Percentiles rank a stretch among this genome's conserved stretches.
Conservation (phyloP, 53 echinoderm and acorn worm species). For the Crossaster papposus region DNA sequence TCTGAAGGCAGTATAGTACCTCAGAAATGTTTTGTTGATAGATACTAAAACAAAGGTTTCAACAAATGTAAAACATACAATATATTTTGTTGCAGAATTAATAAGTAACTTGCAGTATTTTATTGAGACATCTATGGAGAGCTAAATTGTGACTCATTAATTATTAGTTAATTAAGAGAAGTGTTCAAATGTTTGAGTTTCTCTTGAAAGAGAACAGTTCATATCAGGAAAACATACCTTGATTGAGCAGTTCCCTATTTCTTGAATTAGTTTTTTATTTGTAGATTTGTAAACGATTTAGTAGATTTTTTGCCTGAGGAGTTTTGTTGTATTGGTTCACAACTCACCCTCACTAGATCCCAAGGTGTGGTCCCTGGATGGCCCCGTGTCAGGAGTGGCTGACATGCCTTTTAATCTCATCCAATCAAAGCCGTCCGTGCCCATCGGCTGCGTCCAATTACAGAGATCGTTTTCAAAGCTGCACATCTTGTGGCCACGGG, state of each 20-base stretch:
- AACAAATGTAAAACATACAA: not conserved
- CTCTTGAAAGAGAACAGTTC: no score
- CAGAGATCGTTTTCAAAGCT: slow-evolving; percentile 87
- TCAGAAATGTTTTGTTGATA: not conserved
- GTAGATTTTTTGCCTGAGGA: not conserved
- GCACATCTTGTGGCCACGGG: slow-evolving; percentile 64
- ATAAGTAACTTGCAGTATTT: no score
- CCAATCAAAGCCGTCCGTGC: slow-evolving; percentile 78
- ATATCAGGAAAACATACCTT: no score
- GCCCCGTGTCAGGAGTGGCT: slow-evolving; percentile 69
- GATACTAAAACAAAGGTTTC: not conserved
- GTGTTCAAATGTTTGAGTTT: no score
- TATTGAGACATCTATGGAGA: no score
- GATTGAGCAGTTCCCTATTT: no score
- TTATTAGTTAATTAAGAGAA: no score
- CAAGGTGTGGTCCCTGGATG: slow-evolving; percentile 79
- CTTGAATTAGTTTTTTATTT: no score
- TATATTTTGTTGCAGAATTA: no score
- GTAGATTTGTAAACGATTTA: not conserved
- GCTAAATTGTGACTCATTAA: no score
- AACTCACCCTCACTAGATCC: slow-evolving; percentile 50
- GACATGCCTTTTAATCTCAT: slow-evolving; percentile 64
- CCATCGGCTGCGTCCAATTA: slow-evolving; percentile 72
- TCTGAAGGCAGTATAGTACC: not conserved
- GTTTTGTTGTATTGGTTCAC: not conserved